Evolutionary conservation across 2,113 vertebrate species (phyloP).

Genomic region (Ammodytes marinus): DNA sequence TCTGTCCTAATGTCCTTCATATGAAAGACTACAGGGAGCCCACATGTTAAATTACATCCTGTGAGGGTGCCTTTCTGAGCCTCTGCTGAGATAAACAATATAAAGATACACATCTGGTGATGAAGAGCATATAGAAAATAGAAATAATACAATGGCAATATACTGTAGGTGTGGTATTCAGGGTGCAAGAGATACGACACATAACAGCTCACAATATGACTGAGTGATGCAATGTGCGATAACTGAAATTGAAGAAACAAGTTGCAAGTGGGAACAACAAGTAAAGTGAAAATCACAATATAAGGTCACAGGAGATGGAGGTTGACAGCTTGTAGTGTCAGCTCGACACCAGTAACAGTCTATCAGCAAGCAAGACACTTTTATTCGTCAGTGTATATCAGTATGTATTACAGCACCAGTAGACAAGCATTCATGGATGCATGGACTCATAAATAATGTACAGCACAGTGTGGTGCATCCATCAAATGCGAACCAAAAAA

Average conservation of each 20-base stretch:
- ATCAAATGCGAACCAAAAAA: not conserved
- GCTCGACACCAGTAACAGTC: not conserved
- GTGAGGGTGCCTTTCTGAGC: not conserved
- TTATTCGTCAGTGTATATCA: not conserved
- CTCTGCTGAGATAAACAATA: slow-evolving; percentile 38
- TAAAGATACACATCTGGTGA: slow-evolving; percentile 55
- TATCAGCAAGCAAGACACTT: not conserved
- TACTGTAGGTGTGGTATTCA: not conserved
- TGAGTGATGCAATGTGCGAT: slow-evolving; percentile 30
- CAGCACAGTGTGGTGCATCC: not conserved
- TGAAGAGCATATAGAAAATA: slow-evolving; percentile 31
- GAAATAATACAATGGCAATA: slow-evolving; percentile 21
- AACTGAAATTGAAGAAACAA: slow-evolving; percentile 20
- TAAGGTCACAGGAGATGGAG: slow-evolving; percentile 22
- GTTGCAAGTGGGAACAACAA: not conserved
- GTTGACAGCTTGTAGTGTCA: not conserved
- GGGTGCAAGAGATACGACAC: slow-evolving; percentile 39
- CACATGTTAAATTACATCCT: slow-evolving; percentile 40
- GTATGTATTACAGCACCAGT: not conserved
- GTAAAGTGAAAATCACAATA: not conserved
- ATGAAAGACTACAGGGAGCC: slow-evolving; percentile 11
- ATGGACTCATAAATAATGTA: not conserved
- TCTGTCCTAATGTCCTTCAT: slow-evolving; percentile 28
- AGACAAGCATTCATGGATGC: not conserved
- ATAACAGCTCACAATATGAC: slow-evolving; percentile 4